These are phyloP conservation scores for Pimephales promelas DNA, from an alignment of 2,113 vertebrate genomes.

Conservation along the genomic window DNA sequence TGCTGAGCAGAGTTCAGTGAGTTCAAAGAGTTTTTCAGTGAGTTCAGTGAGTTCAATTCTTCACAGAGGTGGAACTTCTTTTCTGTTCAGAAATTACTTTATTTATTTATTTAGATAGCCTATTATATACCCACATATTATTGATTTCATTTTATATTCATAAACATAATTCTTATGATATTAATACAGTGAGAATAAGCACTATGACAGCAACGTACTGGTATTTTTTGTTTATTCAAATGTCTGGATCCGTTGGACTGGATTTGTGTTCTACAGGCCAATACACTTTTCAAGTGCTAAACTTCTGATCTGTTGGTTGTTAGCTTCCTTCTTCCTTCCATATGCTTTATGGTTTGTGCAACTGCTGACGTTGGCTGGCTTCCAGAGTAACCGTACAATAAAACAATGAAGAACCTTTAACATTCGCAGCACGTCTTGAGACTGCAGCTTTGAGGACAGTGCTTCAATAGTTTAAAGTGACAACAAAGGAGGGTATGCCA, in stretches of 20 bases:
- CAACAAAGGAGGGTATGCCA: background rate
- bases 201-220: background rate
- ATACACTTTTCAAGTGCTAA: background rate
- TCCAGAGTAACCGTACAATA: constrained; percentile 25
- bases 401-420: constrained; percentile 35
- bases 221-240: background rate
- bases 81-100: background rate
- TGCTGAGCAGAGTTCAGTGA: background rate
- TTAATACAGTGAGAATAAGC: background rate
- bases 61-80: background rate
- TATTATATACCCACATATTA: background rate
- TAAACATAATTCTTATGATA: background rate
- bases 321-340: background rate
- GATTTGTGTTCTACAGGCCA: background rate
- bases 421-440: constrained; percentile 43
- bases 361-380: constrained; percentile 16
- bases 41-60: too few species aligned
- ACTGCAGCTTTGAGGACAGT: constrained; percentile 4
- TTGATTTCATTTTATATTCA: background rate
- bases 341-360: constrained; percentile 25
- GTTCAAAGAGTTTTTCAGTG: background rate
- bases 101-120: background rate
- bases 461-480: background rate
- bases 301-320: background rate
- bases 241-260: background rate